Conservation (phyloP, 2,113 vertebrate genomes). For the Haemorhous mexicanus region DNA sequence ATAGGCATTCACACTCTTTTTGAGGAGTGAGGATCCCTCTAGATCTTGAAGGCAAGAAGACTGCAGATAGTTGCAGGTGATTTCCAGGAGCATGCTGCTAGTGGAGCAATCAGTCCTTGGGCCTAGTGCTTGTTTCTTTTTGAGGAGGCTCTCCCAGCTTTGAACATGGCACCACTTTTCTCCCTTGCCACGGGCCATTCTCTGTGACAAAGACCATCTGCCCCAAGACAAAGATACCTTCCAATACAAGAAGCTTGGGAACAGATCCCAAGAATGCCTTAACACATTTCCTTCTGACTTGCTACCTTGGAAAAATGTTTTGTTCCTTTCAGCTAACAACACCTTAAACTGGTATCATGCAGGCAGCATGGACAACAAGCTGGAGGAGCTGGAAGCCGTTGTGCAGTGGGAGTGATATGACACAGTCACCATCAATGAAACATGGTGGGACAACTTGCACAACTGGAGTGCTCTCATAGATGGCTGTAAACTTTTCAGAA, state of each 20-base stretch:
- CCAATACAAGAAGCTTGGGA: neutral
- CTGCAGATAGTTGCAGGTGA: neutral
- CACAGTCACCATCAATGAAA: neutral
- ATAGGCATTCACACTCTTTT: no score
- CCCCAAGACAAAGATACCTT: neutral
- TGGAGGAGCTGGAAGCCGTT: neutral
- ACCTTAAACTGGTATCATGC: neutral
- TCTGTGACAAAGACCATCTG: neutral
- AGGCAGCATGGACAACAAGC: neutral
- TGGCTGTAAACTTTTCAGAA: neutral
- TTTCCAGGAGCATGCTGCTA: neutral
- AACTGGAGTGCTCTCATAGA: neutral
- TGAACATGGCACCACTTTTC: neutral
- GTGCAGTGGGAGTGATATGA: neutral
- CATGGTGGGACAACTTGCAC: neutral
- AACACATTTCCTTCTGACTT: neutral
- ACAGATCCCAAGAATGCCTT: neutral
- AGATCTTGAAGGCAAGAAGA: neutral
- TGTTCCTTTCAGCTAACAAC: neutral
- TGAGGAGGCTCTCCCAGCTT: neutral
- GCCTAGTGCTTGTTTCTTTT: neutral
- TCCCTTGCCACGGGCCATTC: neutral
- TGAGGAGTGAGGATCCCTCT: neutral
- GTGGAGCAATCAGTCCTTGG: neutral
- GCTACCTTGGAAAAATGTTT: neutral